Evolutionary conservation across 2,113 vertebrate species (phyloP).

Genomic region (Limnothrissa miodon): DNA sequence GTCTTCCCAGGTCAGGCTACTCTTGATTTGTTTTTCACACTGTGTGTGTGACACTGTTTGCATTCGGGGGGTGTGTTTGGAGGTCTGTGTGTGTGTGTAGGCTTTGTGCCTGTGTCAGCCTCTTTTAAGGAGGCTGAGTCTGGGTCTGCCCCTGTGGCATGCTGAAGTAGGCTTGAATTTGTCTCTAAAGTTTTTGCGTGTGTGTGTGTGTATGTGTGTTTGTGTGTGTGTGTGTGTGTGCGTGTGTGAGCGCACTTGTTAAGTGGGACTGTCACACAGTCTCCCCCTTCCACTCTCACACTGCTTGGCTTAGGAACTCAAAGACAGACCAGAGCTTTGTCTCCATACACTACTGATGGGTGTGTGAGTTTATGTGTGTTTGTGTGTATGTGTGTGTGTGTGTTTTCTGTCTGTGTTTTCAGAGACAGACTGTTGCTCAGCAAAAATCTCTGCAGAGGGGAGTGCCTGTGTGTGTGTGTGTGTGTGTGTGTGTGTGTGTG

Average conservation of each 20-base stretch:
- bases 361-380: not conserved
- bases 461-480: not conserved
- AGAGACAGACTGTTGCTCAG: conserved; percentile 3
- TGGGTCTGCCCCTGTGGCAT: not conserved
- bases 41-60: not conserved
- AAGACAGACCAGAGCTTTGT: not conserved
- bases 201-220: too few relatives aligned
- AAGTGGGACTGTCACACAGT: too few relatives aligned
- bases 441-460: not conserved
- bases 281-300: not conserved
- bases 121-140: not conserved
- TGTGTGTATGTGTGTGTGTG: not conserved
- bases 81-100: conserved; percentile 31
- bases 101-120: conserved; percentile 26
- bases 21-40: not conserved
- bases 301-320: not conserved
- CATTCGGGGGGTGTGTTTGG: not conserved
- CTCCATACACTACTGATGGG: not conserved
- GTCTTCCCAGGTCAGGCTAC: not conserved
- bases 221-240: not conserved
- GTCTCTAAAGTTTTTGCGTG: not conserved
- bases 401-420: not conserved
- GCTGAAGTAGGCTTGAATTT: not conserved
- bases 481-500: not conserved
- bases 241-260: not conserved